Percentiles rank a stretch among this genome's conserved stretches.
Conservation (phyloP, 2,888 invertebrate genomes). For the Trissolcus japonicus region DNA sequence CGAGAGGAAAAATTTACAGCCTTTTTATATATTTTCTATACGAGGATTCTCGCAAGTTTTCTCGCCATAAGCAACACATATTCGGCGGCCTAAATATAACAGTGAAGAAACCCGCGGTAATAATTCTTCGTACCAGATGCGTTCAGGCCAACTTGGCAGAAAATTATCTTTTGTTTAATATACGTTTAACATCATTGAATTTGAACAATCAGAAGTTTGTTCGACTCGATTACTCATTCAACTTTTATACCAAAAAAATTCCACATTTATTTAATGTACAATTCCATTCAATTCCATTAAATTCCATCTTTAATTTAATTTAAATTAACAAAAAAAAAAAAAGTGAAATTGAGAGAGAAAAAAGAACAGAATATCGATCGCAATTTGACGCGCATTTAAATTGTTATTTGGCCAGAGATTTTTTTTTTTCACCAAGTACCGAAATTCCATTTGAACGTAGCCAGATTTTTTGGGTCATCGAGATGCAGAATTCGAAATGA, state of each 20-base stretch:
- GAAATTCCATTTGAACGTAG: not conserved
- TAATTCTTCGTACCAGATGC: constrained; percentile 31
- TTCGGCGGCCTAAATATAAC: constrained; percentile 42
- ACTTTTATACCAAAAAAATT: not conserved
- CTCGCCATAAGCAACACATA: constrained; percentile 34
- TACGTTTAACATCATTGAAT: constrained; percentile 12
- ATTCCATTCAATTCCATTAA: not conserved
- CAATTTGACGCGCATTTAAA: too few species aligned
- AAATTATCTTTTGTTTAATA: constrained; percentile 30
- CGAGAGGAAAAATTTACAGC: too few species aligned
- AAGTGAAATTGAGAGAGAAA: not conserved
- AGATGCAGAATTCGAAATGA: not conserved
- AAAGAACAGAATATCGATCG: too few species aligned
- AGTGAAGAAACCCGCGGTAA: constrained; percentile 10
- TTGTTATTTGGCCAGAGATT: too few species aligned
- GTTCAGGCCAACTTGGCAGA: constrained; percentile 19
- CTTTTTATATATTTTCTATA: not conserved
- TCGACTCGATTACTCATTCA: not conserved
- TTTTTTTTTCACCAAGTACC: too few species aligned
- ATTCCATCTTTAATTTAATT: too few species aligned
- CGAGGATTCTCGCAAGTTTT: not conserved
- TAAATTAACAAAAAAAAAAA: not conserved
- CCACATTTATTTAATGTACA: not conserved
- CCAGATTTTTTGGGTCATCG: constrained; percentile 7
- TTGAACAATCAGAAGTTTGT: constrained; percentile 10